Percentiles rank a stretch among this genome's conserved stretches.
These are phyloP conservation scores for Ciona savignyi DNA, from an alignment of 23 tunicate species.

Conservation along the genomic window DNA sequence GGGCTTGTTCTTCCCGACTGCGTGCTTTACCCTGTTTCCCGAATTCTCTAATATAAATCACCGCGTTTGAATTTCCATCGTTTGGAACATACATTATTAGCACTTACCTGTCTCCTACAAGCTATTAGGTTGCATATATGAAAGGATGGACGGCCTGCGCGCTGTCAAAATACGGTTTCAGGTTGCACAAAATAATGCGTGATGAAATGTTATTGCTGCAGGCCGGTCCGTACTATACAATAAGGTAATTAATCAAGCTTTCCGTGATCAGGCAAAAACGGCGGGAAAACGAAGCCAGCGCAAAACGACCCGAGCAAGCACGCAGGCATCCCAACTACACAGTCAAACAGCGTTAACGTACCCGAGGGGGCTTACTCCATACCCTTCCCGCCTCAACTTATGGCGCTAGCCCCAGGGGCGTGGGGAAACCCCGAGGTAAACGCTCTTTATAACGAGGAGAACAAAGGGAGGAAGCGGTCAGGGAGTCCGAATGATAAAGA, in stretches of 20 bases:
- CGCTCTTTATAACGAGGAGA: constrained; percentile 8
- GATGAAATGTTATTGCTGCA: neutral
- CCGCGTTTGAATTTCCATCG: too few relatives aligned
- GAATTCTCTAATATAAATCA: too few relatives aligned
- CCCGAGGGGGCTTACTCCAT: neutral
- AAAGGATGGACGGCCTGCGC: neutral
- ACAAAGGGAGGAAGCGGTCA: constrained; percentile 49
- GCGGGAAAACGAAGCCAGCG: neutral
- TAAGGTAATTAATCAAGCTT: neutral
- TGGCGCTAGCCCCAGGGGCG: constrained; percentile 22
- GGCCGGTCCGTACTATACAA: neutral
- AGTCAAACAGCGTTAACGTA: neutral
- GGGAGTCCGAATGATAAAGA: constrained; percentile 53
- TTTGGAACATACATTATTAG: too few relatives aligned
- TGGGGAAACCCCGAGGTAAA: constrained; percentile 1
- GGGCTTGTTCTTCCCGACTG: too few relatives aligned
- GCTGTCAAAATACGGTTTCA: neutral
- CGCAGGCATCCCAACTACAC: neutral
- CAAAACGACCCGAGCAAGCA: constrained; percentile 1
- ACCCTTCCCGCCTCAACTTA: constrained; percentile 29
- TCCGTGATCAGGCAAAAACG: neutral
- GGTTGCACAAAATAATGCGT: neutral
- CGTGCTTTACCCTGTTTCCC: too few relatives aligned
- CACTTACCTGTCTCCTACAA: too few relatives aligned
- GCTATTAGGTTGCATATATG: too few relatives aligned